A percentile compares a stretch with the other conserved stretches of the same genome.
phyloP scores from a whole-genome alignment of 2,888 invertebrate genomes.

The Tachina grossa region DNA sequence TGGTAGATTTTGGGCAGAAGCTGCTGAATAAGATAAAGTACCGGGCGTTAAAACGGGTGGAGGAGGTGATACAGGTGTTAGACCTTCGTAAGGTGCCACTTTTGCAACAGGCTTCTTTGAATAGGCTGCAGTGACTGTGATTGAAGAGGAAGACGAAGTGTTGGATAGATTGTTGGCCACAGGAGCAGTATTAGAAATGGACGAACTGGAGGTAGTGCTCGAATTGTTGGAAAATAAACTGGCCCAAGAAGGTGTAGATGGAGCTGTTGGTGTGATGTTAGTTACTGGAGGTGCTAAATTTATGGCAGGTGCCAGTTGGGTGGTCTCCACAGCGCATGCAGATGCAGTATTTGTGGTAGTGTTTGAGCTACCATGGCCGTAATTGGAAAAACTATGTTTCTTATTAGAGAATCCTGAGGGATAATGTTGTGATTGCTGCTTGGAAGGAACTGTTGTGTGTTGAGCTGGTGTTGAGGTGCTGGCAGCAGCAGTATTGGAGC shows the following conservation, averaged over 20 bases:
- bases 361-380: conserved; percentile 44
- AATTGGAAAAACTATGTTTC: conserved; percentile 57
- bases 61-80: conserved; percentile 74
- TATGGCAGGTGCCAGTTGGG: conserved; percentile 75
- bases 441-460: conserved; percentile 74
- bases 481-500: conserved; percentile 82
- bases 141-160: conserved; percentile 1
- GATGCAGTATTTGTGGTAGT: conserved; percentile 55
- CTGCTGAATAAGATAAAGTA: conserved; percentile 82
- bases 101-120: conserved; percentile 85
- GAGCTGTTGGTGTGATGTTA: conserved; percentile 76
- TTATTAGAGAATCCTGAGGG: conserved; percentile 46
- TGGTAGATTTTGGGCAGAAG: conserved; percentile 82
- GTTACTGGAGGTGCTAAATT: conserved; percentile 81
- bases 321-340: conserved; percentile 73
- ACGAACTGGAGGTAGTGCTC: background rate
- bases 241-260: conserved; percentile 85
- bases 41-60: conserved; percentile 79
- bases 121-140: conserved; percentile 25
- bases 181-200: conserved; percentile 9
- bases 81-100: conserved; percentile 85
- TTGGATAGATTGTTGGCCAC: background rate
- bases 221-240: conserved; percentile 85
- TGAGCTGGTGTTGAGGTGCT: conserved; percentile 80
- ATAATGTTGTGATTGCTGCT: conserved; percentile 57